Conservation (phyloP, 2,888 invertebrate genomes). For the Ectemnius lituratus region DNA sequence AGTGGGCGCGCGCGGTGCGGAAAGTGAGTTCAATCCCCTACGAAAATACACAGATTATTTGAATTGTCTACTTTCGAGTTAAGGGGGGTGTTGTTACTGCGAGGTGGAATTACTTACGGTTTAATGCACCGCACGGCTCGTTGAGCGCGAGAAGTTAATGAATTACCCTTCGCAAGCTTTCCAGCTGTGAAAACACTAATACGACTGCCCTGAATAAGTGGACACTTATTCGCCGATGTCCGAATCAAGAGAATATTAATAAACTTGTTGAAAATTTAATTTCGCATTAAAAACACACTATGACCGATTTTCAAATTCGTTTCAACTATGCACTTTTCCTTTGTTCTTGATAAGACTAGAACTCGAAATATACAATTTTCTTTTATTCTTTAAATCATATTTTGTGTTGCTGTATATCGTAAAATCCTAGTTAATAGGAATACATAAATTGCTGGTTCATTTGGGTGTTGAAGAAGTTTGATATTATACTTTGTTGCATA, state of each 20-base stretch:
- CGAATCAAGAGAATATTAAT: not conserved
- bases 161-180: not conserved
- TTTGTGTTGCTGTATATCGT: not conserved
- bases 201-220: not conserved
- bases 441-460: no score
- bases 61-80: not conserved
- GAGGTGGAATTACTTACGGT: not conserved
- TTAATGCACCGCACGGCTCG: conserved; percentile 5
- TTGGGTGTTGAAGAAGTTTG: no score
- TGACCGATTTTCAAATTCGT: no score
- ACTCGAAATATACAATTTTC: not conserved
- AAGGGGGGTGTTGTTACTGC: no score
- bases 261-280: no score
- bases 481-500: no score
- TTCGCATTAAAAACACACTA: no score
- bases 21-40: no score
- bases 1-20: no score
- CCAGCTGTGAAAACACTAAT: not conserved
- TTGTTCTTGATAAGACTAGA: not conserved
- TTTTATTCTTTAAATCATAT: not conserved
- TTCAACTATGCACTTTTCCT: no score
- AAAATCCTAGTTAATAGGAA: no score
- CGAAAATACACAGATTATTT: not conserved
- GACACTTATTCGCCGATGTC: not conserved
- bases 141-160: conserved; percentile 5